Evolutionary conservation across 2,888 invertebrate species (phyloP).

Genomic region (Diadegma fenestrale): DNA sequence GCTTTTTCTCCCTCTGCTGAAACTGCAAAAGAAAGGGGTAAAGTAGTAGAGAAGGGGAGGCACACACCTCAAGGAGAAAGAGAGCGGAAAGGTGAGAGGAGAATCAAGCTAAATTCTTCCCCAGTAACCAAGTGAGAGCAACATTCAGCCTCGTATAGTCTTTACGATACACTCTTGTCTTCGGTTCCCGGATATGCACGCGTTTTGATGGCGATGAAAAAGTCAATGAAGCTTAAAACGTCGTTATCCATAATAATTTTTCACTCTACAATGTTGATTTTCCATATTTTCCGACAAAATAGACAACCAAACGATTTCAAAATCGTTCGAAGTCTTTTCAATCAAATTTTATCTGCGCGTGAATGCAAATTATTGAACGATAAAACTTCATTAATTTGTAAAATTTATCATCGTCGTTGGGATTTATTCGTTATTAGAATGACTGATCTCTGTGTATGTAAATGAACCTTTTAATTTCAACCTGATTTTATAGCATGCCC

Average conservation of each 20-base stretch:
- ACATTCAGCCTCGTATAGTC: slow-evolving; percentile 6
- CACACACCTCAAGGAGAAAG: slow-evolving; percentile 60
- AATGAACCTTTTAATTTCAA: background rate
- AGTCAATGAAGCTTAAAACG: background rate
- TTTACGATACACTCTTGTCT: slow-evolving; percentile 48
- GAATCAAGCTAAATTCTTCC: slow-evolving; percentile 54
- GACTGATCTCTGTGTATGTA: background rate
- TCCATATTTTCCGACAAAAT: background rate
- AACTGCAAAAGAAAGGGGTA: slow-evolving; percentile 52
- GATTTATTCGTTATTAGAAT: background rate
- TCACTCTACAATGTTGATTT: background rate
- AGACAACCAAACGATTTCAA: background rate
- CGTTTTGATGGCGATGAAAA: background rate
- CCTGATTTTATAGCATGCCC: background rate
- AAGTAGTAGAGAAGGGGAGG: slow-evolving; percentile 53
- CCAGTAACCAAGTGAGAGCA: slow-evolving; percentile 25
- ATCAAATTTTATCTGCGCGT: background rate
- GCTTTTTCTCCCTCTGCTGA: slow-evolving; percentile 1
- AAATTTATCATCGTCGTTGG: background rate
- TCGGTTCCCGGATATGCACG: slow-evolving; percentile 53
- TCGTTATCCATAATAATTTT: background rate
- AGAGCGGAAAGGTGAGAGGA: slow-evolving; percentile 64
- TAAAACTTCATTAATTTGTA: background rate
- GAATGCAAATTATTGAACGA: background rate
- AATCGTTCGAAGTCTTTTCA: background rate